Conservation (phyloP, 1,140 invertebrate species). For the Octopus bimaculoides region DNA sequence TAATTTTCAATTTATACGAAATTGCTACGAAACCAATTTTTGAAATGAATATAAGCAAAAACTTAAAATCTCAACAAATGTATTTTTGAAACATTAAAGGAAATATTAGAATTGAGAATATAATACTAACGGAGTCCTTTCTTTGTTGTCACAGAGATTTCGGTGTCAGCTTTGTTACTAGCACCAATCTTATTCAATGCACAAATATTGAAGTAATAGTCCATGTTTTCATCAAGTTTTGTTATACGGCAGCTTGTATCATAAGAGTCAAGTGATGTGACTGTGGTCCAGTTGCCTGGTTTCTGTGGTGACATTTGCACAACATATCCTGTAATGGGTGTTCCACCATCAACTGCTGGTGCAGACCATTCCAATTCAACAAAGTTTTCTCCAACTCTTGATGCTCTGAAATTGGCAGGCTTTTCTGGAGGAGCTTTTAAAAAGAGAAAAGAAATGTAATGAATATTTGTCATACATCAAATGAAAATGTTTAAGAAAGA, state of each 20-base stretch:
- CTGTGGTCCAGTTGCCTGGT: conserved; percentile 72
- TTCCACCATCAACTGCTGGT: conserved; percentile 81
- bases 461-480: too few species aligned
- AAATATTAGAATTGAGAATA: neutral
- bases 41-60: too few species aligned
- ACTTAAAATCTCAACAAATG: too few species aligned
- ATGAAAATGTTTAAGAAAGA: too few species aligned
- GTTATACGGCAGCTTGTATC: conserved; percentile 78
- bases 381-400: conserved; percentile 90
- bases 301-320: conserved; percentile 77
- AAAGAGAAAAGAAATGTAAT: too few species aligned
- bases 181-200: conserved; percentile 91
- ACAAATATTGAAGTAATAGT: conserved; percentile 92
- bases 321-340: conserved; percentile 91
- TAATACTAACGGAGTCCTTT: conserved; percentile 38
- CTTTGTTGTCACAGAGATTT: conserved; percentile 68
- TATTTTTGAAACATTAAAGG: too few species aligned
- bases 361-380: conserved; percentile 85
- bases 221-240: conserved; percentile 84
- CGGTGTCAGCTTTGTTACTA: conserved; percentile 86
- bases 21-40: too few species aligned
- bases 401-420: conserved; percentile 68
- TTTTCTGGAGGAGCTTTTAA: conserved; percentile 69
- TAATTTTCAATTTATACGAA: too few species aligned
- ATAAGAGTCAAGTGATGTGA: conserved; percentile 76